Evolutionary conservation across 2,113 vertebrate genomes (phyloP), one percentile per base, ranked within the genome.

Genomic region (Tragelaphus buxtoni): DNA sequence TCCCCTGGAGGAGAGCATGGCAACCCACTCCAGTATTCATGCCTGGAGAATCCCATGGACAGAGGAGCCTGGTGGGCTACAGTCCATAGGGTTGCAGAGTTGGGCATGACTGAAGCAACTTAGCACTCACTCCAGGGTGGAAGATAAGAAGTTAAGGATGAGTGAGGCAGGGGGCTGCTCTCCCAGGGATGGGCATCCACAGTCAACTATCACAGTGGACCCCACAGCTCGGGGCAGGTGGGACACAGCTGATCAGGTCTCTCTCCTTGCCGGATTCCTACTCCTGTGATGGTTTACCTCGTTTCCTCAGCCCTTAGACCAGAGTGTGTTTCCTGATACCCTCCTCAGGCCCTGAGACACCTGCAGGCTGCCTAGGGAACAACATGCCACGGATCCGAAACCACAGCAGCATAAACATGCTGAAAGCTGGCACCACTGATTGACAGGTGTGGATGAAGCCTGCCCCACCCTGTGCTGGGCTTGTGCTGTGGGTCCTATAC

Each of bases 391-490:
- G 4, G 18, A 2, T 45, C 56, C 9, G 53, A 84, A 84, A n/a
- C 69, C 11, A 45, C 0, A 12, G 32, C 16, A 7, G 49, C 9
- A 2, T 4, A 22, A 61, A 14, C 13, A n/a, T 13, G n/a, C 58
- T 5, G 7, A 32, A 4, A 80, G 16, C 47, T 26, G 60, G 45
- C 74, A 10, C 14, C 14, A 4, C 56, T 0, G 0, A 2, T 1
- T 0, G 0, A 5, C 1, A 4, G 61, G 7, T 2, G 1, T 18
- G 1, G 3, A 3, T 1, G 39, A 16, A 55, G 26, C 12, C n/a
- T 5, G 1, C 1, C 22, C 79, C n/a, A 26, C 49, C 10, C 47
- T 2, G 22, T 42, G 16, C 61, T 1, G 1, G 58, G 76, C 55
- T 6, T 26, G 47, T 35, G 55, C 60, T 4, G 3, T 56, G 56